A percentile compares a stretch with the other conserved stretches of the same genome.
These are phyloP conservation scores for Pammene fasciana DNA, from an alignment of 2,888 invertebrate genomes.

Conservation along the genomic window DNA sequence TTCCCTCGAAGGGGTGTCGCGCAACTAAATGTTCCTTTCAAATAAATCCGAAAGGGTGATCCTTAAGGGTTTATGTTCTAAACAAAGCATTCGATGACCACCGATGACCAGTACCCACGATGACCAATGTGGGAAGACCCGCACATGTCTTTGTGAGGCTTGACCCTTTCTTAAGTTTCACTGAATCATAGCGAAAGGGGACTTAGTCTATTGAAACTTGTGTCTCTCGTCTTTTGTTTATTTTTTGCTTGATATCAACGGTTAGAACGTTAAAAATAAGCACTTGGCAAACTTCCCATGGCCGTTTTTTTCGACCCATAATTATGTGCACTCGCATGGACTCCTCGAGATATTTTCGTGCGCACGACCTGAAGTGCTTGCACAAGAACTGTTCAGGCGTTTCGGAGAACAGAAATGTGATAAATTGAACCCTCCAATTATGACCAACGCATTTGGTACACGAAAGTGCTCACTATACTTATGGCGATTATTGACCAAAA, in stretches of 20 bases:
- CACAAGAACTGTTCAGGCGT: conserved; percentile 78
- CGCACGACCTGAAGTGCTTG: conserved; percentile 79
- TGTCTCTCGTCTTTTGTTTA: conserved; percentile 59
- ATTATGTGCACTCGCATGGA: conserved; percentile 76
- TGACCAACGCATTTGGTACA: conserved; percentile 79
- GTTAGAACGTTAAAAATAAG: conserved; percentile 69
- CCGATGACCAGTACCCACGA: conserved; percentile 77
- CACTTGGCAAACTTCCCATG: conserved; percentile 70
- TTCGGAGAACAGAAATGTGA: conserved; percentile 81
- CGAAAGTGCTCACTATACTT: conserved; percentile 79
- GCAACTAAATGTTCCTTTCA: conserved; percentile 67
- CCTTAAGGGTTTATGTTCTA: conserved; percentile 67
- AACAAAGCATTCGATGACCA: conserved; percentile 76
- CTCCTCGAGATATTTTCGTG: conserved; percentile 79
- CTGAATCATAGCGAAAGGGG: conserved; percentile 67
- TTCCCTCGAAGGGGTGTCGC: conserved; percentile 67
- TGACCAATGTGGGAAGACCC: conserved; percentile 80
- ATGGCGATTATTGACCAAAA: conserved; percentile 80
- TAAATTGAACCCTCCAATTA: conserved; percentile 82
- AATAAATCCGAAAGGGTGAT: conserved; percentile 67
- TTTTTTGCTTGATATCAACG: conserved; percentile 72
- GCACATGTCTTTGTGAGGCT: conserved; percentile 64
- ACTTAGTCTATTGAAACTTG: conserved; percentile 59
- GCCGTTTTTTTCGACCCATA: conserved; percentile 77
- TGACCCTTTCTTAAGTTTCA: conserved; percentile 71